Conservation (phyloP, 1,140 invertebrate species). For the Papilio glaucus region DNA sequence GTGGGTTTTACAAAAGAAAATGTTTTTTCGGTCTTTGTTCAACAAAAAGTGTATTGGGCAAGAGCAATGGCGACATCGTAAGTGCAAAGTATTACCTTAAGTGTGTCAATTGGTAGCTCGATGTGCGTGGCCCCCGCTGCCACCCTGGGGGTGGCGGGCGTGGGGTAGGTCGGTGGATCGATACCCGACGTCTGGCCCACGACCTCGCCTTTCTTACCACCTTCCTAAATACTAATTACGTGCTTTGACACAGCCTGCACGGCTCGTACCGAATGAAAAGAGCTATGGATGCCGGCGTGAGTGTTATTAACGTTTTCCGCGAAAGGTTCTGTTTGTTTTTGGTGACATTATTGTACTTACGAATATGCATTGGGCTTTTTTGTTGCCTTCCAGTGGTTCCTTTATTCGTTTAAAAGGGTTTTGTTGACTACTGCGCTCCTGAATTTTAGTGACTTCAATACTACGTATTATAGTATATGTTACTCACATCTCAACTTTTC, state of each 20-base stretch:
- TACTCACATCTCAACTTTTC: background rate
- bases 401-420: constrained; percentile 19
- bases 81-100: constrained; percentile 81
- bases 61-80: constrained; percentile 64
- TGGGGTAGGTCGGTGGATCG: constrained; percentile 80
- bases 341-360: constrained; percentile 54
- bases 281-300: constrained; percentile 67
- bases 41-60: constrained; percentile 47
- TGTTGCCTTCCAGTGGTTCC: background rate
- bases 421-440: background rate
- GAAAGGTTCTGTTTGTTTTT: constrained; percentile 65
- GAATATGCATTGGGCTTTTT: constrained; percentile 39
- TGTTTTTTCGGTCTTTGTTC: background rate
- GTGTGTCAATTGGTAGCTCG: constrained; percentile 82
- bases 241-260: constrained; percentile 80
- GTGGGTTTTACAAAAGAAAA: constrained; percentile 10
- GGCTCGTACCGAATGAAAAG: constrained; percentile 75
- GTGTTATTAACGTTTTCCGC: constrained; percentile 70
- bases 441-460: background rate
- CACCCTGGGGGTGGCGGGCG: constrained; percentile 58
- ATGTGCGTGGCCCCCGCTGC: constrained; percentile 74
- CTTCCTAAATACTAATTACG: constrained; percentile 84
- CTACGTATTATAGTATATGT: too few species aligned
- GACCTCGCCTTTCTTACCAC: constrained; percentile 83
- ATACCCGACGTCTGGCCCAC: constrained; percentile 81